phyloP scores from a whole-genome alignment of 2,113 vertebrate species.

The Xenopus borealis region DNA sequence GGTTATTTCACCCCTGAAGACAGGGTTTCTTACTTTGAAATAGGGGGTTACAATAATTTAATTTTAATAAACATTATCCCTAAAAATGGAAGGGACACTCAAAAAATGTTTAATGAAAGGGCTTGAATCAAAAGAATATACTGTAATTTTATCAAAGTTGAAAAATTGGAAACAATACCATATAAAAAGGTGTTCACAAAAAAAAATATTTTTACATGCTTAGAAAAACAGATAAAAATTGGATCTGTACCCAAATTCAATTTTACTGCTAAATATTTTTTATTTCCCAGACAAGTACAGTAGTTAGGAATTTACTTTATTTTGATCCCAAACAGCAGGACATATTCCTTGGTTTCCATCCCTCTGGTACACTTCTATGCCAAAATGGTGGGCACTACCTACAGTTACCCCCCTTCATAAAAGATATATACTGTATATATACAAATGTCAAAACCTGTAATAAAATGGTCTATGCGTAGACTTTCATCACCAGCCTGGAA shows the following conservation, averaged over 20 bases:
- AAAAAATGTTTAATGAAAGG: neutral
- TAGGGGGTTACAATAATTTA: neutral
- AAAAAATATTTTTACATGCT: slow-evolving; percentile 27
- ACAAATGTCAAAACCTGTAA: too few species aligned
- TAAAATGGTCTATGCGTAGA: too few species aligned
- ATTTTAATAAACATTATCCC: neutral
- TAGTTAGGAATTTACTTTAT: neutral
- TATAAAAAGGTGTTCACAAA: slow-evolving; percentile 27
- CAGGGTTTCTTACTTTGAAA: too few species aligned
- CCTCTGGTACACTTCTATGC: too few species aligned
- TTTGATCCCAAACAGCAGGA: too few species aligned
- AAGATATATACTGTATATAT: too few species aligned
- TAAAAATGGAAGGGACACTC: neutral
- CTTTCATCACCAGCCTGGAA: too few species aligned
- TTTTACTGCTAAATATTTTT: neutral
- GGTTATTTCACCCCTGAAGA: too few species aligned
- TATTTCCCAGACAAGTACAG: neutral
- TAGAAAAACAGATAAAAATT: slow-evolving; percentile 12
- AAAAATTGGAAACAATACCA: slow-evolving; percentile 8
- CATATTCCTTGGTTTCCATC: too few species aligned
- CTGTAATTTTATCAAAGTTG: slow-evolving; percentile 23
- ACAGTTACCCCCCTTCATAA: too few species aligned
- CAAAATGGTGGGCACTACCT: too few species aligned
- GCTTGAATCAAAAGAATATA: neutral
- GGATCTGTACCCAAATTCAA: neutral